phyloP scores from a whole-genome alignment of 2,797 vertebrate species.

The Melanotaenia nigrans region DNA sequence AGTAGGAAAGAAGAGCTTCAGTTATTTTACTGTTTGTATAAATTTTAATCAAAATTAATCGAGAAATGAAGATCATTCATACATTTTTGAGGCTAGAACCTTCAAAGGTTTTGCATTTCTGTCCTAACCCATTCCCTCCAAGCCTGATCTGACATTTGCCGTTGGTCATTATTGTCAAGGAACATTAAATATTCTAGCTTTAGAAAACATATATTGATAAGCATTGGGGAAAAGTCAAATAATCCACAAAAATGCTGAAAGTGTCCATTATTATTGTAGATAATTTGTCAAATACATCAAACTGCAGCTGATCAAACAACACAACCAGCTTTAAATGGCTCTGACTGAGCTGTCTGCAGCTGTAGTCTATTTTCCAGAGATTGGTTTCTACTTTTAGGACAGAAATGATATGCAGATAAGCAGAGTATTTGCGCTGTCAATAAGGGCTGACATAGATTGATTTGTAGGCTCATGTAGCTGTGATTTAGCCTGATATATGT shows the following conservation, averaged over 20 bases:
- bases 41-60: too few species aligned
- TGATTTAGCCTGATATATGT: conserved; percentile 70
- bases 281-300: background rate
- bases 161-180: background rate
- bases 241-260: too few species aligned
- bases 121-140: too few species aligned
- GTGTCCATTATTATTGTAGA: background rate
- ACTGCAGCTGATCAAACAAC: background rate
- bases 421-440: conserved; percentile 49
- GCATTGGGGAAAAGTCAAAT: background rate
- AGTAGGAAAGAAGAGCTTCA: too few species aligned
- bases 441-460: conserved; percentile 73
- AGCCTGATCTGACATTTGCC: background rate
- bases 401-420: conserved; percentile 43
- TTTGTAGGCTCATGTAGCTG: conserved; percentile 60
- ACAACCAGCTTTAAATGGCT: background rate
- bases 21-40: background rate
- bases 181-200: background rate
- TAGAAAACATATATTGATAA: background rate
- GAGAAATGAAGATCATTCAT: background rate
- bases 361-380: conserved; percentile 26
- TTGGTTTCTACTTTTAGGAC: conserved; percentile 41
- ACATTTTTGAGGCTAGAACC: background rate
- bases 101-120: too few species aligned
- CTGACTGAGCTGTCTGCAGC: background rate